These are phyloP conservation scores for Eutrigla gurnardus DNA, from an alignment of 2,797 vertebrate genomes.

Conservation along the genomic window DNA sequence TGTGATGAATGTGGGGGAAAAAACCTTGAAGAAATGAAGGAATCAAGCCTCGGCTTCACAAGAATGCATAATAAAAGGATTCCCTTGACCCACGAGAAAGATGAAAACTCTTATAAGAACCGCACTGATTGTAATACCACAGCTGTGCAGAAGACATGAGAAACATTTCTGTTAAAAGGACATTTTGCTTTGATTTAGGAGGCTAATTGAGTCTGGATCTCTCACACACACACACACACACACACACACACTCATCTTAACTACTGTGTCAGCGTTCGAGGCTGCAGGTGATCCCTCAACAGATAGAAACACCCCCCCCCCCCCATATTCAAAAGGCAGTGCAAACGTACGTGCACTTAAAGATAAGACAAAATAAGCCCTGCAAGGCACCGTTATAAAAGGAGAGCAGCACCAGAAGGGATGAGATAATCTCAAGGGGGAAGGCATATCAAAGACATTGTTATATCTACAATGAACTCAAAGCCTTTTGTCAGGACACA, in stretches of 20 bases:
- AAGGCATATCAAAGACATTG: slow-evolving; percentile 55
- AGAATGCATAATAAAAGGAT: slow-evolving; percentile 1
- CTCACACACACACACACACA: slow-evolving; percentile 1
- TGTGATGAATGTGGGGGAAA: too few species aligned
- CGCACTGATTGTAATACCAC: neutral
- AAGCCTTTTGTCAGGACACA: slow-evolving; percentile 31
- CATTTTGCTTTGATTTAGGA: slow-evolving; percentile 38
- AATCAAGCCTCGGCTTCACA: neutral
- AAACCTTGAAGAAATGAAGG: neutral
- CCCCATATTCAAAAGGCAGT: slow-evolving; percentile 17
- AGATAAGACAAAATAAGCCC: slow-evolving; percentile 39
- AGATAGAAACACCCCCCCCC: slow-evolving; percentile 7
- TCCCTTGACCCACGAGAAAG: neutral
- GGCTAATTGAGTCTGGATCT: slow-evolving; percentile 13
- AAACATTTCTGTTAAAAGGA: slow-evolving; percentile 6
- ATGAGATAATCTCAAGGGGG: slow-evolving; percentile 46
- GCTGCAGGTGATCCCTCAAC: slow-evolving; percentile 30
- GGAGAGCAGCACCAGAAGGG: slow-evolving; percentile 20
- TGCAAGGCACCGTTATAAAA: neutral
- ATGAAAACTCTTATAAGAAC: slow-evolving; percentile 5
- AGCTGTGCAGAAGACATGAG: neutral
- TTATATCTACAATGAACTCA: slow-evolving; percentile 34
- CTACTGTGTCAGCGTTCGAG: slow-evolving; percentile 1
- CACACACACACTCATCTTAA: neutral
- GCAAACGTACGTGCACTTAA: slow-evolving; percentile 24